Evolutionary conservation across 2,797 vertebrate species (phyloP), one percentile per base, ranked within the genome.

Genomic region (Synaphobranchus kaupii): DNA sequence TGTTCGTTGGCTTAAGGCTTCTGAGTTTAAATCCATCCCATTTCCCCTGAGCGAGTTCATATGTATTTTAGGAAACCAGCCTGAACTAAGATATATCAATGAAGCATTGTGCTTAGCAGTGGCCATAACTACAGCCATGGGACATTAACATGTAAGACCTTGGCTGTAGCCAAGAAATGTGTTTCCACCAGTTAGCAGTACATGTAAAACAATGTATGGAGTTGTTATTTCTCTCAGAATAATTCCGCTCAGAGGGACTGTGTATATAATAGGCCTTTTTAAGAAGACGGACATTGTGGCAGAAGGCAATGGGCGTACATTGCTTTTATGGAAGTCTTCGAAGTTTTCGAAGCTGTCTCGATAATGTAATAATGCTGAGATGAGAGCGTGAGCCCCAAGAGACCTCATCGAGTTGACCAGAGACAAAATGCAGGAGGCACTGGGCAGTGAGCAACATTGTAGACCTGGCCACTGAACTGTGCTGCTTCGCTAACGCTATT

Each of bases 401-500:
- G 88, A 90, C 89, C 89, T 87, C 89, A 86, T 89, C 84, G 89
- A 88, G 89, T 88, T 85, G 87, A 91, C 89, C 89, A 89, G 90
- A 89, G 89, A 88, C 86, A 87, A 84, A 83, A 44, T 48, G 66
- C 87, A 83, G 86, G 89, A 86, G 84, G 84, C 92, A 81, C 88
- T 73, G 66, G 83, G 85, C 88, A 60, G 87, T 81, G 86, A 90
- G 84, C 83, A 87, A 89, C 92, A 91, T 89, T 88, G 86, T 86
- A 90, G 92, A 89, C 91, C 90, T 90, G 89, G 90, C 88, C 87
- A 87, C 85, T 84, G 84, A 89, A 88, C 88, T 39, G 63, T 83
- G 88, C 73, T 86, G 76, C 22, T 88, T 34, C 60, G 52, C 88
- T 95, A 96, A 96, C 92, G 84, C 85, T 92, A 92, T 96, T 96